phyloP scores from a whole-genome alignment of 2,113 vertebrate species.

The Corythaixoides concolor region DNA sequence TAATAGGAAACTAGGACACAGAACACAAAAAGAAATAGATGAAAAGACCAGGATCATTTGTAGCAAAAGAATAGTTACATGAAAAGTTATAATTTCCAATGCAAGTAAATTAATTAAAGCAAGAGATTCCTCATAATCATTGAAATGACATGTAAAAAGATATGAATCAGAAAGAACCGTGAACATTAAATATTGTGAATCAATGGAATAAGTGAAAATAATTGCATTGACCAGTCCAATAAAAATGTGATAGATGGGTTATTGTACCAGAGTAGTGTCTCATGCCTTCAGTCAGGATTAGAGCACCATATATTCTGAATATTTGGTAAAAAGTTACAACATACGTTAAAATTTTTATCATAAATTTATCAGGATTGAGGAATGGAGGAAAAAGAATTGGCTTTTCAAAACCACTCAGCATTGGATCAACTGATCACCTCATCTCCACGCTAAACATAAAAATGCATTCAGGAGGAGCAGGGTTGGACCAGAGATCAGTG shows the following conservation, averaged over 20 bases:
- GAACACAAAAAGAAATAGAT: background rate
- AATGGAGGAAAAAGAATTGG: background rate
- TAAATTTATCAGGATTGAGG: background rate
- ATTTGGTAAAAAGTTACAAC: background rate
- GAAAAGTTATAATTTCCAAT: background rate
- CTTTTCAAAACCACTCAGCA: background rate
- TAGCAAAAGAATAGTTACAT: background rate
- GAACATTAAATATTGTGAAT: background rate
- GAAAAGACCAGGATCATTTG: background rate
- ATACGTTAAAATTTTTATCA: background rate
- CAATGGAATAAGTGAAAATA: background rate
- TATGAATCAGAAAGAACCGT: background rate
- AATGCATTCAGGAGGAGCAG: background rate
- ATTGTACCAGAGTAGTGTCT: background rate
- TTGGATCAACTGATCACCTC: background rate
- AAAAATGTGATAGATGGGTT: background rate
- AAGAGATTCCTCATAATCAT: background rate
- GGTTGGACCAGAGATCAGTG: background rate
- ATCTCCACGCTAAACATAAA: background rate
- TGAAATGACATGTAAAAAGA: background rate
- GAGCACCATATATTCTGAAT: background rate
- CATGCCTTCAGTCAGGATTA: background rate
- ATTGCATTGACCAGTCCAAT: background rate
- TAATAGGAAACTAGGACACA: conserved; percentile 41
- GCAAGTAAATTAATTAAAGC: background rate